Evolutionary conservation across 2,113 vertebrate genomes (phyloP), one percentile per base, ranked within the genome.

Genomic region (Probosciger aterrimus): DNA sequence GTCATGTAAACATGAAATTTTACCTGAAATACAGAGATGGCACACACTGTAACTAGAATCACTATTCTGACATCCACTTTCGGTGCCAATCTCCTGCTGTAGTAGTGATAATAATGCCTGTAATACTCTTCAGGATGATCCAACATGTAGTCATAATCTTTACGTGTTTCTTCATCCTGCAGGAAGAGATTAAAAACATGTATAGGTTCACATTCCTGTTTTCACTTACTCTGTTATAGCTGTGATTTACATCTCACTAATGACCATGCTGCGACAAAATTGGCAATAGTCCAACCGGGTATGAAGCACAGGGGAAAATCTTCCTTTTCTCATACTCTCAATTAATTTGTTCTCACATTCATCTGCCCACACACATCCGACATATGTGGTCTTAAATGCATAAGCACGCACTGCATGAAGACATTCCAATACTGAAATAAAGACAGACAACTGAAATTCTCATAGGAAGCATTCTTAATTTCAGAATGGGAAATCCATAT

Each of bases 131-230:
- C 99, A 1, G 99, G 99, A 62, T 99, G 99, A 93, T 99, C 99
- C 98, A 99, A 96, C 99, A 99, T 99, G 91, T 99, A 99, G 93
- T 99, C 99, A 41, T 99, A 99, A 92, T 99, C 99, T 90, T 98
- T 98, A 19, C 99, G 98, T 3, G 98, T 98, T 57, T 99, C 99
- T 95, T 99, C 99, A 98, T 99, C 99, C 99, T 99, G 85, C 27
- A 92, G 73, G 53, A 91, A 22, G 41, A 90, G 86, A 90, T 0
- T 4, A 88, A 35, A 81, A 90, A 43, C 60, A 64, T 18, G 62
- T 60, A 63, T 1, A 43, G 15, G 11, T 83, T 95, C 75, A 92
- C 30, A 62, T 33, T 33, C 30, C 16, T n/a, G 20, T 39, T 82
- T 86, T 69, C 37, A 44, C 14, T 64, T 47, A 28, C 20, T 50